Evolutionary conservation across 1,140 invertebrate species (phyloP), one percentile per base, ranked within the genome.

Genomic region (Temnothorax curvispinosus): DNA sequence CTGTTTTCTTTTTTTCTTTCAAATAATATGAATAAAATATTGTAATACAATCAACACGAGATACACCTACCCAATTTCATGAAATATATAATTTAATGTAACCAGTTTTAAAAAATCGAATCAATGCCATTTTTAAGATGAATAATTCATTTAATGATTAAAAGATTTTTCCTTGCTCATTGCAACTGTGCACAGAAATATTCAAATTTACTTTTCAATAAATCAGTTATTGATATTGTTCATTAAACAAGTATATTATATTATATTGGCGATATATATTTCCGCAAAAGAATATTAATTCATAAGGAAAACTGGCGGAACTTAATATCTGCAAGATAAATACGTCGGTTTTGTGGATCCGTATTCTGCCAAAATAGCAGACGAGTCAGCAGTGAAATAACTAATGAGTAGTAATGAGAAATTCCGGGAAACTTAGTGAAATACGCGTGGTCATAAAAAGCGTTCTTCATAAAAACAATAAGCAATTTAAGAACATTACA

Each of bases 141-240:
- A 58, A 27, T 75, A 8, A 38, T 44, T 75, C 11, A 9, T 56
- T 76, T 7, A 38, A 75, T 15, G 2, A 35, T 5, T 3, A 41
- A 76, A 44, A 69, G 13, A 50, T 18, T 15, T 27, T 58, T 76
- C 41, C 41, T 38, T 21, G 18, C 8, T 60, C 9, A 18, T 58
- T 58, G 32, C 7, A 41, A 58, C 8, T n/a, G 5, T 47, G 11
- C 41, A 7, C 3, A 76, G 13, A 58, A 58, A 15, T 71, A 15
- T 76, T 75, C 15, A 32, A 56, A 41, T 75, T 76, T 21, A 76
- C 11, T 74, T 38, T 54, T 75, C 13, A 8, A 75, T 56, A 75
- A 38, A 21, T 27, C 3, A 21, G 27, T 60, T 50, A 27, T 50
- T 32, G 21, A 44, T 13, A 15, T 64, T 64, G 64, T 21, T 54